Evolutionary conservation across 2,888 invertebrate genomes (phyloP), one percentile per base, ranked within the genome.

Genomic region (Liposcelis brunnea): DNA sequence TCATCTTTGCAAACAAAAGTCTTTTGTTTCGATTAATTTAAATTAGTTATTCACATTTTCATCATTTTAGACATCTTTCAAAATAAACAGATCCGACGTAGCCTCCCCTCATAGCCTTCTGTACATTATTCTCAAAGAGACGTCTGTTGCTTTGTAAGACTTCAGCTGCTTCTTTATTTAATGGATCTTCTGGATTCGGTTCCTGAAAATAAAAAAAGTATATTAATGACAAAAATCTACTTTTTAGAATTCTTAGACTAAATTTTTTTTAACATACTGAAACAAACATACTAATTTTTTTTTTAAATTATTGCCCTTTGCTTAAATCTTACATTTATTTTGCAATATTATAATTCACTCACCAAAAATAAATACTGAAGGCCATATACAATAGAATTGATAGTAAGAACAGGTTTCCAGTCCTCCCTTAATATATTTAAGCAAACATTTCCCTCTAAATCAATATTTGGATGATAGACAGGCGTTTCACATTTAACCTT

Each of bases 401-500:
- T 89, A 48, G 94, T 95, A 55, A 97, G 74, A 50, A 95, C 95
- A 48, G 95, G 95, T 67, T 97, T 97, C 95, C 95, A 97, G 68
- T 97, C 95, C 74, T 95, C 94, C 58, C 94, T 75, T 57, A 95
- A 72, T 61, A 97, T 95, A 67, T 97, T 97, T 52, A 95, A 73
- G 62, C 95, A 95, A 21, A 97, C 93, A 67, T 95, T 95, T 54
- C 95, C 95, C 61, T 95, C 93, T 57, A 93, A 70, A 69, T 97
- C 95, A 63, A 97, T 97, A 64, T 97, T 97, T 11, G 95, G 95
- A 67, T 97, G 95, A 65, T 95, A 97, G 43, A 95, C 91, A 61
- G 85, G 83, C 36, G 94, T 94, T 68, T 90, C 91, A 68, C 95
- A 95, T 67, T 95, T 95, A 31, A 97, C 95, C 69, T 97, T 97